Percentiles rank a stretch among this genome's conserved stretches.
phyloP scores from a whole-genome alignment of 2,888 invertebrate genomes.

The Timema podura region DNA sequence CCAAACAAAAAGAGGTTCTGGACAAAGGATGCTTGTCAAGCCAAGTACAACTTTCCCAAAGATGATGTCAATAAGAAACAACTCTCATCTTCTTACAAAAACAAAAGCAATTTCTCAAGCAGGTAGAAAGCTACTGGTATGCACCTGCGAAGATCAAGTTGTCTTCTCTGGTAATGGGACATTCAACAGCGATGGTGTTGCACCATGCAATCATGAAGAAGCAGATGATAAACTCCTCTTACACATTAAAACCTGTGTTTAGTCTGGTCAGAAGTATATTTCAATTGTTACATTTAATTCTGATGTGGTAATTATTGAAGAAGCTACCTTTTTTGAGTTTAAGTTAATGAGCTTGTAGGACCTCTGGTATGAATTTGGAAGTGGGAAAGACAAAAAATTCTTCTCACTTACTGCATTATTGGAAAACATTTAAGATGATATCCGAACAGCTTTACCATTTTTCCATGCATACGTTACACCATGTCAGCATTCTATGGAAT shows the following conservation, averaged over 20 bases:
- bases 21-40: slow-evolving; percentile 3
- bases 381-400: not conserved
- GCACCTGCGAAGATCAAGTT: slow-evolving; percentile 7
- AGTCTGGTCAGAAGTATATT: not conserved
- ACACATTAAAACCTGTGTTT: slow-evolving; percentile 1
- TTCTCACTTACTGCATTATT: not conserved
- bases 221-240: not conserved
- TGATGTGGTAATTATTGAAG: slow-evolving; percentile 3
- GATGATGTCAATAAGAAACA: no score
- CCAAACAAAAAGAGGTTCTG: slow-evolving; percentile 2
- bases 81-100: no score
- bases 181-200: slow-evolving; percentile 3
- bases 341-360: not conserved
- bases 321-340: not conserved
- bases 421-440: not conserved
- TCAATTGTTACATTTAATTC: slow-evolving; percentile 1
- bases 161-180: not conserved
- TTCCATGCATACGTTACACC: not conserved
- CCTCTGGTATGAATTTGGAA: not conserved
- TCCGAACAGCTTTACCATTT: not conserved
- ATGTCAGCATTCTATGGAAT: not conserved
- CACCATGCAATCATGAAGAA: slow-evolving; percentile 2
- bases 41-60: slow-evolving; percentile 2
- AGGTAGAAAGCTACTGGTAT: not conserved
- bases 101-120: not conserved